These are phyloP conservation scores for Metacarcinus magister DNA, from an alignment of 2,888 invertebrate species.

Conservation along the genomic window DNA sequence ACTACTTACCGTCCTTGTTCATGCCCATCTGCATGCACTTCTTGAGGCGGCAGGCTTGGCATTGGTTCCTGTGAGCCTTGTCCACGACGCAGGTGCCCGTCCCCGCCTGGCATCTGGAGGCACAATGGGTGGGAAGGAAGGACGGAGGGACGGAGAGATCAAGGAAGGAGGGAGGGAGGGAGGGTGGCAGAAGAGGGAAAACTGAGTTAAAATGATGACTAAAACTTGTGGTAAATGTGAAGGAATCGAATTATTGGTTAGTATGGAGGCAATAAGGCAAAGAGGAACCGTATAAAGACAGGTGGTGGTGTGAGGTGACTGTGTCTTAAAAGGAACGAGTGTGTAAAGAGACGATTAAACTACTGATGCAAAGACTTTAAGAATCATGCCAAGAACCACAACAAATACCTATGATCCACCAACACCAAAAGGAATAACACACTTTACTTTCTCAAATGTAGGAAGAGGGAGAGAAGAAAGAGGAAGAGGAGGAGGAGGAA, in stretches of 20 bases:
- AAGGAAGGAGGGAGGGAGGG: slow-evolving; percentile 84
- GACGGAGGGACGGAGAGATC: slow-evolving; percentile 85
- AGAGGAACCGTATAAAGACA: too few relatives aligned
- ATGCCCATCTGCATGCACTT: slow-evolving; percentile 99
- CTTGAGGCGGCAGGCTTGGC: slow-evolving; percentile 98
- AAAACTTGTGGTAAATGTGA: too few relatives aligned
- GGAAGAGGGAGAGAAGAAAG: too few relatives aligned
- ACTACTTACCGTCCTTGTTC: slow-evolving; percentile 98
- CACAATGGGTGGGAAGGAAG: background rate
- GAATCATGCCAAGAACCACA: too few relatives aligned
- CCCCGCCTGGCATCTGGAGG: slow-evolving; percentile 97
- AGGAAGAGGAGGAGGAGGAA: too few relatives aligned
- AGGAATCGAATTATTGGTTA: too few relatives aligned
- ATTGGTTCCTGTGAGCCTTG: slow-evolving; percentile 99
- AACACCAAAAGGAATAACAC: too few relatives aligned
- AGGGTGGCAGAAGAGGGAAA: background rate
- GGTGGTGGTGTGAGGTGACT: too few relatives aligned
- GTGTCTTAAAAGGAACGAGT: background rate
- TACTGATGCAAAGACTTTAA: too few relatives aligned
- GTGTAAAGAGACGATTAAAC: background rate
- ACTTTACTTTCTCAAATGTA: too few relatives aligned
- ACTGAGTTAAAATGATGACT: too few relatives aligned
- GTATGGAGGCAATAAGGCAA: background rate
- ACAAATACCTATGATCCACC: too few relatives aligned
- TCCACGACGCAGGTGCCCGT: slow-evolving; percentile 98